Conservation (phyloP, 2,888 invertebrate genomes). For the Drosophila helvetica region DNA sequence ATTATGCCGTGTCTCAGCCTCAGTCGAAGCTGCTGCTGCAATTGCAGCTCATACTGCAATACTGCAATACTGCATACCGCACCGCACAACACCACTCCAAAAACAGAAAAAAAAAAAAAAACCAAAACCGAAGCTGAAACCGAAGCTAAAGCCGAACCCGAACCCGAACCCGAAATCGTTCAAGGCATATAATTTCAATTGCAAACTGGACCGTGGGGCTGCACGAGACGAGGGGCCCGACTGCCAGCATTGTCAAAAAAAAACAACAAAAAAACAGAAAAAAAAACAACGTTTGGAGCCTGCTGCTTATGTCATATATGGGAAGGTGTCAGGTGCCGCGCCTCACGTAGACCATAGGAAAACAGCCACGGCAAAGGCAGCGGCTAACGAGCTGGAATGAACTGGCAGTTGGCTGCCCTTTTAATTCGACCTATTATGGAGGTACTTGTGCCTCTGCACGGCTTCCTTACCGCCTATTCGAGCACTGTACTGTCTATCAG, state of each 20-base stretch:
- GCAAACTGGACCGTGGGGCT: conserved; percentile 44
- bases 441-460: neutral
- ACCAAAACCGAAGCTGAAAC: neutral
- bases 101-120: neutral
- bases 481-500: too few species aligned
- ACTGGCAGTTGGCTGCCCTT: conserved; percentile 35
- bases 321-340: conserved; percentile 55
- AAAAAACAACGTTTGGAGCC: conserved; percentile 42
- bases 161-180: conserved; percentile 36
- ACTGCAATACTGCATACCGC: neutral
- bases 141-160: conserved; percentile 13
- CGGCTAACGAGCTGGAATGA: conserved; percentile 17
- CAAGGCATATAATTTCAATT: conserved; percentile 66
- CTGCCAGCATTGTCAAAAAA: conserved; percentile 55
- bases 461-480: neutral
- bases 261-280: conserved; percentile 17
- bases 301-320: conserved; percentile 46
- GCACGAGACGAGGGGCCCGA: conserved; percentile 5
- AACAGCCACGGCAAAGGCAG: neutral
- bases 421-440: conserved; percentile 14
- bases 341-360: conserved; percentile 64
- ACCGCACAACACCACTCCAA: conserved; percentile 8
- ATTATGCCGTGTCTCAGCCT: conserved; percentile 62
- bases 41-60: conserved; percentile 27
- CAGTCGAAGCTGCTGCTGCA: conserved; percentile 22